Conservation (phyloP, 2,888 invertebrate genomes). For the Rhimphoctona megacephalus region DNA sequence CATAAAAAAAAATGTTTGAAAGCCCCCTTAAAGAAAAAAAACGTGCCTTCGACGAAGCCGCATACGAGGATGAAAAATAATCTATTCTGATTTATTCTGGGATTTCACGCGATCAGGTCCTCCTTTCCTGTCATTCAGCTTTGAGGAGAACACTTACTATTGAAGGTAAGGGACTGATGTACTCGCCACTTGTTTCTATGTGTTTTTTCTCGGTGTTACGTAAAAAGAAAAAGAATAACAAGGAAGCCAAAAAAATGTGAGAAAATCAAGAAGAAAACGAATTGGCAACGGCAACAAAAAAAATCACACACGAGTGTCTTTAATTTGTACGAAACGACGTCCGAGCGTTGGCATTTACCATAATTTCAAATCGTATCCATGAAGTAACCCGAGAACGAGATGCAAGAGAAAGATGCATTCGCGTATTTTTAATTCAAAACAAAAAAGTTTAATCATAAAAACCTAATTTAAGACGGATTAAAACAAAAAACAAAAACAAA, state of each 20-base stretch:
- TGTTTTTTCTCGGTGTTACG: constrained; percentile 84
- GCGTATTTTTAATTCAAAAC: background rate
- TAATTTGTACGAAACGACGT: constrained; percentile 78
- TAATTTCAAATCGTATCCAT: background rate
- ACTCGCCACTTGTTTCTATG: constrained; percentile 85
- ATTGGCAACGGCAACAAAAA: constrained; percentile 57
- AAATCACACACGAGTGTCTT: constrained; percentile 81
- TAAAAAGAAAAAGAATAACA: constrained; percentile 72
- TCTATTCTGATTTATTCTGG: constrained; percentile 85
- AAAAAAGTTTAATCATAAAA: background rate
- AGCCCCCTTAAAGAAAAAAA: constrained; percentile 38
- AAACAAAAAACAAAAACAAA: background rate
- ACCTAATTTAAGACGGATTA: background rate
- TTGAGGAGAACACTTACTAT: constrained; percentile 86
- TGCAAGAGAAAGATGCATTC: background rate
- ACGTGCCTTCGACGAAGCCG: constrained; percentile 76
- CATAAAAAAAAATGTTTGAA: constrained; percentile 13
- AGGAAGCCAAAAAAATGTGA: constrained; percentile 15
- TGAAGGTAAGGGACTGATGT: constrained; percentile 85
- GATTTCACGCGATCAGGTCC: constrained; percentile 84
- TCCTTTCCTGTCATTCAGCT: constrained; percentile 85
- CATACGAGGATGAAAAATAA: constrained; percentile 83
- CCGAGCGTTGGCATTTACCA: constrained; percentile 79
- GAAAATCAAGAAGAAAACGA: constrained; percentile 29
- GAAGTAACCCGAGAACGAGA: background rate